phyloP scores from a whole-genome alignment of 2,797 vertebrate species.

The Orientallactaga sibirica region DNA sequence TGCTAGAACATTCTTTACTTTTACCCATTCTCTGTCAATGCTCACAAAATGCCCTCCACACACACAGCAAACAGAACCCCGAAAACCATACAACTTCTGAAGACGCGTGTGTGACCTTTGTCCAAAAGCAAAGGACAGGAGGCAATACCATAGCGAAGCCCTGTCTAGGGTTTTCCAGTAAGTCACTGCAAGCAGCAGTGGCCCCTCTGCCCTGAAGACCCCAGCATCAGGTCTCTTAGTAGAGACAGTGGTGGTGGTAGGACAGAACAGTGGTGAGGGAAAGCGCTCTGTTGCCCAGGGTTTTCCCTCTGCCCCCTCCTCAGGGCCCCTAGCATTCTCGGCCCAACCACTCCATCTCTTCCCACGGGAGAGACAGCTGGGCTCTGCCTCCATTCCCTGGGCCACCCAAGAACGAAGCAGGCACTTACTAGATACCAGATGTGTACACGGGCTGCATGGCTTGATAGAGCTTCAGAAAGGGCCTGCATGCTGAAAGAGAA shows the following conservation, averaged over 20 bases:
- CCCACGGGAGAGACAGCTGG: background rate
- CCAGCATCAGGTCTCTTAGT: fast-evolving
- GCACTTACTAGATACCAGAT: slow-evolving; percentile 97
- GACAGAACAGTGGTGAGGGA: background rate
- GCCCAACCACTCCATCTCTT: fast-evolving
- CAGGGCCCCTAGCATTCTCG: background rate
- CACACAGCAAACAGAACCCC: too few relatives aligned
- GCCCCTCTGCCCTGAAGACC: background rate
- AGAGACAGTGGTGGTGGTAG: background rate
- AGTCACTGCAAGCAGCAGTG: background rate
- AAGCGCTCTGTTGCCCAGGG: too few relatives aligned
- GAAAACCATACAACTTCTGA: background rate
- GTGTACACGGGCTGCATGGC: slow-evolving; percentile 96
- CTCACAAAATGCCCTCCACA: background rate
- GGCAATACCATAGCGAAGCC: fast-evolving
- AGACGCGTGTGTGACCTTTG: fast-evolving
- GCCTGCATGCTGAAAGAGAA: slow-evolving; percentile 91
- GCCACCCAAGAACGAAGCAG: too few relatives aligned
- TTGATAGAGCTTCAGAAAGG: slow-evolving; percentile 97
- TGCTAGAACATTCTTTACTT: fast-evolving
- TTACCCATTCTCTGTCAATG: background rate
- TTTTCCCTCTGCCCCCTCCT: background rate
- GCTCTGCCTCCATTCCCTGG: background rate
- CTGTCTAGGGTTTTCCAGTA: fast-evolving
- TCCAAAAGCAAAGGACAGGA: background rate